phyloP scores from a whole-genome alignment of 2,113 vertebrate genomes.

The Oncorhynchus nerka region DNA sequence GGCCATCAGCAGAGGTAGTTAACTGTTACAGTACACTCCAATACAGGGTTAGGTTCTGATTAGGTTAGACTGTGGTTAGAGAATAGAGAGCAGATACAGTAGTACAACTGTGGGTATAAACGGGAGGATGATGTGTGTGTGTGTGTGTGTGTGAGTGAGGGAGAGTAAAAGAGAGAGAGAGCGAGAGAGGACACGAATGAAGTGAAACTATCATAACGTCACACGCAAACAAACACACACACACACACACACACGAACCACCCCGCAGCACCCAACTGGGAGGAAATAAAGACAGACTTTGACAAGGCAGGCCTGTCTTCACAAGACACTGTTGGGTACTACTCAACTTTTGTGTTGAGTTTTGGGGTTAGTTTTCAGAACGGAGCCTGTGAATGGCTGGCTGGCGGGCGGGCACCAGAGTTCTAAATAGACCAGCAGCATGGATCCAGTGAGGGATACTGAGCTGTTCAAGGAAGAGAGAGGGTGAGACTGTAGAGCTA shows the following conservation, averaged over 20 bases:
- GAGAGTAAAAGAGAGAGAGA: too few species aligned
- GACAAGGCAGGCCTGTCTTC: slow-evolving; percentile 1
- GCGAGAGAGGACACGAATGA: too few species aligned
- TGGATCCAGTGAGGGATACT: background rate
- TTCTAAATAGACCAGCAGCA: slow-evolving; percentile 9
- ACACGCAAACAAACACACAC: background rate
- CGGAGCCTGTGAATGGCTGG: too few species aligned
- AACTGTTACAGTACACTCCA: background rate
- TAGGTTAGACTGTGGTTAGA: too few species aligned
- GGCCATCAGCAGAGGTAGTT: background rate
- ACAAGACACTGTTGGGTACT: background rate
- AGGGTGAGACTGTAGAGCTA: background rate
- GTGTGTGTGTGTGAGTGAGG: too few species aligned
- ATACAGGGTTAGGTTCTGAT: too few species aligned
- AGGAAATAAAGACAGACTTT: background rate
- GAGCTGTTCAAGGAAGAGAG: slow-evolving; percentile 7
- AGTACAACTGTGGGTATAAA: too few species aligned
- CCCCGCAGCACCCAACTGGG: background rate
- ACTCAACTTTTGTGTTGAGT: background rate
- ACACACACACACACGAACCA: background rate
- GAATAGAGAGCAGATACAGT: background rate
- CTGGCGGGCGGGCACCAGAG: background rate
- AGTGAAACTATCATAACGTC: background rate
- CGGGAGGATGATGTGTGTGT: too few species aligned
- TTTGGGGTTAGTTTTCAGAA: background rate